Conservation (phyloP, 2,797 vertebrate species). For the Pipistrellus kuhlii region DNA sequence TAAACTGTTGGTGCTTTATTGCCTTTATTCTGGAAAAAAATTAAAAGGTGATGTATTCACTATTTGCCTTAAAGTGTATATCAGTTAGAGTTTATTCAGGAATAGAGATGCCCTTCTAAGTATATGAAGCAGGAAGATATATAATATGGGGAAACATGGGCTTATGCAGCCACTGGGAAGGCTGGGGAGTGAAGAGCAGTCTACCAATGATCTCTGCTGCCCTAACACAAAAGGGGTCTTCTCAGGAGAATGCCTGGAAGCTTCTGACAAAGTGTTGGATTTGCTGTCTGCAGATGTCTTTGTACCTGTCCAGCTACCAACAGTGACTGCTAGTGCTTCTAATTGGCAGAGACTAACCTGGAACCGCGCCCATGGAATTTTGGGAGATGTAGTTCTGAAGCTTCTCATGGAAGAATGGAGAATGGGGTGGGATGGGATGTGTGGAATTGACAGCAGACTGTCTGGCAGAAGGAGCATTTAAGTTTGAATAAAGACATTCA, state of each 20-base stretch:
- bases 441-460: not conserved
- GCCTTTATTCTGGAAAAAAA: constrained; percentile 5
- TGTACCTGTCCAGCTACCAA: not conserved
- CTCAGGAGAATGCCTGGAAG: not conserved
- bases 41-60: not conserved
- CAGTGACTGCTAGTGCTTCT: not conserved
- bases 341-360: not conserved
- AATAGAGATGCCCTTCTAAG: not conserved
- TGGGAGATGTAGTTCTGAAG: not conserved
- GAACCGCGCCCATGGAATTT: not conserved
- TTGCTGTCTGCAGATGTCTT: not conserved
- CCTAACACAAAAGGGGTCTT: not conserved
- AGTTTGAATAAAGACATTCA: not conserved
- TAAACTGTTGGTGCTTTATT: not conserved
- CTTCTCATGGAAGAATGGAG: constrained; percentile 29
- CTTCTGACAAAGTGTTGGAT: not conserved
- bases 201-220: not conserved
- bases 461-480: not conserved
- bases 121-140: not conserved
- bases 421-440: not conserved
- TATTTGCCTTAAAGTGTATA: not conserved
- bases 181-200: not conserved
- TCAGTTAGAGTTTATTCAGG: not conserved
- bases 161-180: not conserved
- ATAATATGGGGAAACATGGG: not conserved